Evolutionary conservation across 2,797 vertebrate genomes (phyloP), one percentile per base, ranked within the genome.

Genomic region (Halcyon badia): DNA sequence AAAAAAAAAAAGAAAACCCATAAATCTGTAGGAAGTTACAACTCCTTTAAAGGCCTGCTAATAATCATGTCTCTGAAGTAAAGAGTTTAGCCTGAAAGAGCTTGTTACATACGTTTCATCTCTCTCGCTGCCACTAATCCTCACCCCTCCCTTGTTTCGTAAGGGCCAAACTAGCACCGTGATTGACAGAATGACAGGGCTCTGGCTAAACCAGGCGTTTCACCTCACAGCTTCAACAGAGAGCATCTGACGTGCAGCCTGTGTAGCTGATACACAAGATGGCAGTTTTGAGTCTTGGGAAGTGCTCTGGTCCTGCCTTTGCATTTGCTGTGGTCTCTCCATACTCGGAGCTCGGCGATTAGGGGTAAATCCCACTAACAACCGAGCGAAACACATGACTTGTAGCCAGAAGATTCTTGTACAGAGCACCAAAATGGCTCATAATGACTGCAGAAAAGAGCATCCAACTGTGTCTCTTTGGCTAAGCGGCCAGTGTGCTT

Each of bases 71-170:
- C 62, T 52, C 37, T 69, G 33, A 87, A 80, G n/a, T 31, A 28
- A 60, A 37, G 30, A 56, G 2, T 49, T 49, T 30, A 31, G 26
- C 10, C n/a, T 87, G 46, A 51, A 57, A 82, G 24, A 37, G 13
- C 26, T 26, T 25, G 41, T 19, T 61, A 21, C 10, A 25, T 11
- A 42, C 16, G 20, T 33, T 76, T 66, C 44, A 16, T 16, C 20
- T 49, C 13, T 35, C 58, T 78, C n/a, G 28, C 12, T 20, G 41
- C 17, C 8, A 31, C 9, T 16, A 46, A 7, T 3, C 4, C 11
- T 58, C 16, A 11, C 31, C 5, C 16, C 8, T 13, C 4, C 12
- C 2, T 2, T 6, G 49, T 3, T 10, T 16, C 8, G 19, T 57
- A 8, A 86, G 20, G 13, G 21, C 20, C 44, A 83, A 71, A n/a